Evolutionary conservation across 2,113 vertebrate genomes (phyloP), one percentile per base, ranked within the genome.

Genomic region (Austrofundulus limnaeus): DNA sequence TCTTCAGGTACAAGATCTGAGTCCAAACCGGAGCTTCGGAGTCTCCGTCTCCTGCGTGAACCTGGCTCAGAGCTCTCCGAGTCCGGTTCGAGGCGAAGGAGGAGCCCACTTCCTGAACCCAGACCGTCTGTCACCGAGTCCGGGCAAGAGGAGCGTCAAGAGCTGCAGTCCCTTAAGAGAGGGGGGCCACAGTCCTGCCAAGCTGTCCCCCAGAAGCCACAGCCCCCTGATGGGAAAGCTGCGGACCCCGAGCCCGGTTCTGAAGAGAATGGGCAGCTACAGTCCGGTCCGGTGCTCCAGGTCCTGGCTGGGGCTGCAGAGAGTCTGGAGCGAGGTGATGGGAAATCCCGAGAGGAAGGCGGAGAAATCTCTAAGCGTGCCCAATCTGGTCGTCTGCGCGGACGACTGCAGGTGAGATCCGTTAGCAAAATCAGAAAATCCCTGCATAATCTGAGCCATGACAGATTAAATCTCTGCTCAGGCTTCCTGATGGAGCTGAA

Each of bases 161-260:
- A 67, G 17, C 48, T 53, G 54, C 5, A 81, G 78, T 61, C 75
- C 77, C 10, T 0, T 52, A n/a, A 78, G 59, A 8, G 83, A 66
- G 45, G 77, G 47, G 51, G 50, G 61, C 4, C 58, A 75, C 49
- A 82, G 67, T 41, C 70, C 85, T 1, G 59, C 67, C 1, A 87
- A 77, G 54, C 57, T 75, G 41, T 80, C 78, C 37, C 79, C 69
- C 8, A 72, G 71, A 39, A 80, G 58, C 64, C 60, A 0, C 5
- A 84, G 78, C 37, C 56, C 73, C 25, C 61, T 80, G 0, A 5
- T 28, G 6, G 61, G 78, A 43, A 70, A 39, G 11, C 71, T 72
- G 13, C 56, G 60, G 1, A 80, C 83, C 6, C 81, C 85, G 0
- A 89, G 86, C 12, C 85, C 89, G 1, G 56, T 82, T 53, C 70